Evolutionary conservation across 2,113 vertebrate species (phyloP), one percentile per base, ranked within the genome.

Genomic region (Amblyornis subalaris): DNA sequence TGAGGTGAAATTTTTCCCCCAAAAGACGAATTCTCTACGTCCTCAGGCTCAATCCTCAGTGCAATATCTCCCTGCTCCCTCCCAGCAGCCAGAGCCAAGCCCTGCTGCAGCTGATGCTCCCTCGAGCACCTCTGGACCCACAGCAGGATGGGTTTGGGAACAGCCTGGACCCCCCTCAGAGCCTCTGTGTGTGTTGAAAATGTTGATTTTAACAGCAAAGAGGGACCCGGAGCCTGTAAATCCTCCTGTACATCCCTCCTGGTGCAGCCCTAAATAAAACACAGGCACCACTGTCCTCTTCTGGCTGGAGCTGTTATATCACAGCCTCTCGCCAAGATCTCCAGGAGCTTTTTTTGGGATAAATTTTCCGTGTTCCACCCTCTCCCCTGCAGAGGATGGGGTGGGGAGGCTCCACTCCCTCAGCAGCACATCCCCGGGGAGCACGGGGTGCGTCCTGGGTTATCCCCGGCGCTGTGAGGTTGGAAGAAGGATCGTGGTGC

Each of bases 381-480:
- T 71, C 25, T 2, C 5, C 0, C 2, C 18, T 10, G 40, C 40
- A 10, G 24, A 76, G 62, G 44, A 12, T 1, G 44, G 42, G 19
- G 1, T 4, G 1, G 26, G 33, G 29, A 16, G 29, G 9, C 6
- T 6, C 3, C 7, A 0, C 0, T 8, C 2, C 9, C 5, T 1
- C 82, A 25, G 58, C 54, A 31, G 44, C 71, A 1, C 21, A 24
- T 14, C 33, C 25, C 64, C n/a, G n/a, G n/a, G n/a, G n/a, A n/a
- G 0, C 8, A 0, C 0, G 4, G 58, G 50, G 2, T 4, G 70
- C 2, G 0, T 22, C 31, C 2, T 3, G 29, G 29, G 20, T 28
- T 29, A 16, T 6, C 21, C n/a, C 25, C 20, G 0, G 7, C 0
- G 29, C 38, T 7, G 33, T 1, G 36, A 31, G 42, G 2, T 5